phyloP scores from a whole-genome alignment of 2,888 invertebrate genomes.

The Athalia rosae region DNA sequence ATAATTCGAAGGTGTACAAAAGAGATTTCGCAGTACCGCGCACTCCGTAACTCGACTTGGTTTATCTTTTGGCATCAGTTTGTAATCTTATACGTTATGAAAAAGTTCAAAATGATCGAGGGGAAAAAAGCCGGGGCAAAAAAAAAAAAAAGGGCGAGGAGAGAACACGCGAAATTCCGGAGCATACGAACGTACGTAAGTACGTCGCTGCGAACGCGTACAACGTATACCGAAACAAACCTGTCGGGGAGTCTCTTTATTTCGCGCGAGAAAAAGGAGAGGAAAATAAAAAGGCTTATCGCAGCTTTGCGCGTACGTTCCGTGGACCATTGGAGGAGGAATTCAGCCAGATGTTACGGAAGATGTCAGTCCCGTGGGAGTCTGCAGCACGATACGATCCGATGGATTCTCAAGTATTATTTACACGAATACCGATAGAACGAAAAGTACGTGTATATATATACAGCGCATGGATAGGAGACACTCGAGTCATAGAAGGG shows the following conservation, averaged over 20 bases:
- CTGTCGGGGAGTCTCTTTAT: slow-evolving; percentile 26
- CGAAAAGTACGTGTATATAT: slow-evolving; percentile 11
- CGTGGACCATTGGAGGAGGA: background rate
- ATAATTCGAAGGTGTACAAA: too few species aligned
- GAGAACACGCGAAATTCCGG: background rate
- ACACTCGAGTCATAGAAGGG: background rate
- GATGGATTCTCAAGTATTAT: slow-evolving; percentile 10
- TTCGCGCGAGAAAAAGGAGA: background rate
- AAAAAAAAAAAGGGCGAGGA: background rate
- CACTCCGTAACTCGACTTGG: background rate
- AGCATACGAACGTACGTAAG: background rate
- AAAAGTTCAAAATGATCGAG: too few species aligned
- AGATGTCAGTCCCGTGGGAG: slow-evolving; percentile 35
- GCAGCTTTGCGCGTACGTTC: background rate
- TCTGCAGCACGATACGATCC: background rate
- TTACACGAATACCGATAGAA: background rate
- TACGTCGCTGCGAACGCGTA: background rate
- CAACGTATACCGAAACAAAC: background rate
- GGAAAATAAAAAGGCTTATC: slow-evolving; percentile 23
- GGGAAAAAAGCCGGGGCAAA: background rate
- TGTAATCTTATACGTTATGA: background rate
- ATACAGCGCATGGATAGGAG: too few species aligned
- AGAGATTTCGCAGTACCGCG: too few species aligned
- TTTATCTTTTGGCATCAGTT: background rate
- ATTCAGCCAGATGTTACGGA: slow-evolving; percentile 35